A percentile compares a stretch with the other conserved stretches of the same genome.
Conservation (phyloP, 2,797 vertebrate genomes). For the Cossypha niveicapilla region DNA sequence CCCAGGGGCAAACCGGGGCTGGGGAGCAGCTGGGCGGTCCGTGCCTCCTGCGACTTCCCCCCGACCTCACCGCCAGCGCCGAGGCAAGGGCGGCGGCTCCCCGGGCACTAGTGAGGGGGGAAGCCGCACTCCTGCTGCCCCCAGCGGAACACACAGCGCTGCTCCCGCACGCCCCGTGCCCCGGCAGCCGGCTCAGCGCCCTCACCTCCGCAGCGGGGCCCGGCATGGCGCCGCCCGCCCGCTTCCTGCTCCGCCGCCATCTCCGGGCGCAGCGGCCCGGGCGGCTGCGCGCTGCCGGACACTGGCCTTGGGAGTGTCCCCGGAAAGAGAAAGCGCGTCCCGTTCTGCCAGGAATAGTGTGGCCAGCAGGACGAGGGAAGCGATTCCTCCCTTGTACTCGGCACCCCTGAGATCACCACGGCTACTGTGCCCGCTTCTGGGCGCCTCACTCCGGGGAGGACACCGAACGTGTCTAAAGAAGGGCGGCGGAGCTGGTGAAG, state of each 20-base stretch:
- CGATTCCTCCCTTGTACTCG: too few species aligned
- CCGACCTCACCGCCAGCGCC: neutral
- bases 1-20: accelerated
- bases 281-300: neutral
- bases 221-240: neutral
- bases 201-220: neutral
- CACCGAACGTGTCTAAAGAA: neutral
- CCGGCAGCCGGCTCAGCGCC: accelerated
- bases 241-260: neutral
- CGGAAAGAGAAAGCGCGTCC: accelerated
- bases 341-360: accelerated
- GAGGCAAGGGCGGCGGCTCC: too few species aligned
- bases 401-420: accelerated
- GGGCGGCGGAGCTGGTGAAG: neutral
- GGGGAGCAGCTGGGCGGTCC: accelerated
- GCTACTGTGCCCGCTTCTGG: accelerated
- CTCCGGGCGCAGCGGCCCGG: accelerated
- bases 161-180: accelerated
- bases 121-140: neutral
- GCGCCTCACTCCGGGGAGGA: neutral
- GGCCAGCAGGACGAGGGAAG: neutral
- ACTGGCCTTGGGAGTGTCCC: too few species aligned
- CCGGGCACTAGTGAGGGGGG: accelerated
- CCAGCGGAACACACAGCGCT: accelerated
- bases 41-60: accelerated